These are phyloP conservation scores for Trypoxylus dichotomus DNA, from an alignment of 1,140 invertebrate genomes.

Conservation along the genomic window DNA sequence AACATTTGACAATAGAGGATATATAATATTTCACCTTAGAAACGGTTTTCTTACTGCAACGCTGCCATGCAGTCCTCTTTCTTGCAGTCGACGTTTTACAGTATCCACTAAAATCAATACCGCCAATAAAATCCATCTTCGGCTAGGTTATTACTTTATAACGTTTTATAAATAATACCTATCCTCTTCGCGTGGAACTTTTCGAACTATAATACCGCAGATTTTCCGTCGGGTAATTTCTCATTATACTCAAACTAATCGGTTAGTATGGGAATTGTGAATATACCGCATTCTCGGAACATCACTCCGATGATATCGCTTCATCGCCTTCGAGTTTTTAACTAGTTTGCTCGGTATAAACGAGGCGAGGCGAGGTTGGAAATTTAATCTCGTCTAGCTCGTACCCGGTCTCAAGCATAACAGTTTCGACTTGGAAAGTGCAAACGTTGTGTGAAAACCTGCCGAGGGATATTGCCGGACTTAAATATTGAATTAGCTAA, in stretches of 20 bases:
- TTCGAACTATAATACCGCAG: no score
- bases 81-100: no score
- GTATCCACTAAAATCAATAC: no score
- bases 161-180: no score
- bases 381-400: background rate
- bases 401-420: background rate
- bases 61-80: no score
- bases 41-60: no score
- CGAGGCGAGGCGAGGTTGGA: background rate
- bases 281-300: background rate
- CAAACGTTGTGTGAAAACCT: background rate
- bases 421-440: background rate
- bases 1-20: no score
- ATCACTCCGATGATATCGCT: background rate
- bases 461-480: background rate
- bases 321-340: background rate
- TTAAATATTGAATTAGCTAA: background rate
- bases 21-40: no score
- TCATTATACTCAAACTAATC: background rate
- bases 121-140: no score
- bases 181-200: no score
- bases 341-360: background rate
- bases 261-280: background rate
- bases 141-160: no score
- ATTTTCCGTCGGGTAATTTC: background rate